These are phyloP conservation scores for Cosmorhoe ocellata DNA, from an alignment of 2,888 invertebrate genomes.

Conservation along the genomic window DNA sequence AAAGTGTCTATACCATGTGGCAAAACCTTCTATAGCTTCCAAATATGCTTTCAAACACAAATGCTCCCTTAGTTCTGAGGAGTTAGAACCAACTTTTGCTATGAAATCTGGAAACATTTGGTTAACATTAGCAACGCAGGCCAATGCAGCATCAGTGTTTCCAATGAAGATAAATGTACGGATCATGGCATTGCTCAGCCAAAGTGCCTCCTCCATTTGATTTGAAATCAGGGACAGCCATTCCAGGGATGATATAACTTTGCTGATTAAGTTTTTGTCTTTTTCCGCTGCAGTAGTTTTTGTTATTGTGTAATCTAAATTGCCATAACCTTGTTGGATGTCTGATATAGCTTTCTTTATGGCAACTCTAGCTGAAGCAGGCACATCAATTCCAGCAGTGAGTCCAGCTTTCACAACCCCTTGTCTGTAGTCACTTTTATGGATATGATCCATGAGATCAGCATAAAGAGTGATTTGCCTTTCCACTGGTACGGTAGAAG, in stretches of 20 bases:
- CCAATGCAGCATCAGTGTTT: slow-evolving; percentile 91
- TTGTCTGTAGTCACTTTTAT: slow-evolving; percentile 84
- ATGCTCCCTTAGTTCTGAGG: slow-evolving; percentile 88
- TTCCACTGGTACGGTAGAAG: slow-evolving; percentile 86
- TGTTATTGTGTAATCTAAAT: slow-evolving; percentile 82
- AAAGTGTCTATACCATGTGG: slow-evolving; percentile 93
- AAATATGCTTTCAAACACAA: slow-evolving; percentile 94
- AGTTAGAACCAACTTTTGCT: slow-evolving; percentile 63
- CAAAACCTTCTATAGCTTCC: slow-evolving; percentile 93
- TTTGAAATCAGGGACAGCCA: slow-evolving; percentile 92
- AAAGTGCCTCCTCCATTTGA: slow-evolving; percentile 91
- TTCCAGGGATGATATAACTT: slow-evolving; percentile 85
- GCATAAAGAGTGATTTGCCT: slow-evolving; percentile 84
- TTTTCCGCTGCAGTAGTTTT: slow-evolving; percentile 84
- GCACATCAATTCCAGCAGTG: slow-evolving; percentile 90
- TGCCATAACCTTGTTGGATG: slow-evolving; percentile 73
- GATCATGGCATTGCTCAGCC: slow-evolving; percentile 94
- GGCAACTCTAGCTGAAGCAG: slow-evolving; percentile 91
- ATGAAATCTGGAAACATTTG: slow-evolving; percentile 66
- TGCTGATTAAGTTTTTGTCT: slow-evolving; percentile 66
- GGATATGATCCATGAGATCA: slow-evolving; percentile 86
- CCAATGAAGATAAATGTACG: slow-evolving; percentile 91
- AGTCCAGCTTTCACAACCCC: slow-evolving; percentile 87
- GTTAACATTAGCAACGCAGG: slow-evolving; percentile 81
- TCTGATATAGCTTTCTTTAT: slow-evolving; percentile 87